These are phyloP conservation scores for Metallyticus violacea DNA, from an alignment of 2,888 invertebrate genomes.

Conservation along the genomic window DNA sequence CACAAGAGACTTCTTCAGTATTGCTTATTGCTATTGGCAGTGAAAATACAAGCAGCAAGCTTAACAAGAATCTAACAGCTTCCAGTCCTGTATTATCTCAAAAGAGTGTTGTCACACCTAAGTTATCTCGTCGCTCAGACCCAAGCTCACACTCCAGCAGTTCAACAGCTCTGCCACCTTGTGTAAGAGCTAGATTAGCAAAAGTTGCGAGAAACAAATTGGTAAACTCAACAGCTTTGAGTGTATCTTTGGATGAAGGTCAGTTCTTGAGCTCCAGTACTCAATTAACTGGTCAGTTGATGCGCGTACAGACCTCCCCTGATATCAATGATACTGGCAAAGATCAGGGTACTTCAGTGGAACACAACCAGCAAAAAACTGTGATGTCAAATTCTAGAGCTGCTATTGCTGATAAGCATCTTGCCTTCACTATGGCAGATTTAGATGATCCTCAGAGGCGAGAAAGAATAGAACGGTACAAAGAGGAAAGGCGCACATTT, in stretches of 20 bases:
- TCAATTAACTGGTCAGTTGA: conserved; percentile 30
- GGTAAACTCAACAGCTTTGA: conserved; percentile 17
- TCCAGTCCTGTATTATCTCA: not conserved
- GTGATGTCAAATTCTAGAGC: not conserved
- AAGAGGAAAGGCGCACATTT: conserved; percentile 83
- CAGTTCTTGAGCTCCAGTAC: conserved; percentile 51
- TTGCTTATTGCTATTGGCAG: not conserved
- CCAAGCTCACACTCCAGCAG: conserved; percentile 2
- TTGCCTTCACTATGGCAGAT: conserved; percentile 33
- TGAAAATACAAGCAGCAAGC: not conserved
- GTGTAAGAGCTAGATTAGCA: conserved; percentile 58
- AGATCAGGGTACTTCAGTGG: not conserved
- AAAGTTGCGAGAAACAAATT: conserved; percentile 54
- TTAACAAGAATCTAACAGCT: not conserved
- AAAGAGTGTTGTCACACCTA: not conserved
- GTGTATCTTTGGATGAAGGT: conserved; percentile 64
- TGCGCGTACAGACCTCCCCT: conserved; percentile 38
- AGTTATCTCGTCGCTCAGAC: conserved; percentile 16
- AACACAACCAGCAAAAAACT: not conserved
- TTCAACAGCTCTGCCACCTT: conserved; percentile 51
- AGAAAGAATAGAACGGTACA: conserved; percentile 85
- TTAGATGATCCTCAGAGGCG: conserved; percentile 60
- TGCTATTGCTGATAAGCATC: conserved; percentile 38
- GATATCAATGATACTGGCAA: conserved; percentile 32
- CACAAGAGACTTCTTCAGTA: not conserved